These are phyloP conservation scores for Pteria penguin DNA, from an alignment of 2,888 invertebrate species.

Conservation along the genomic window DNA sequence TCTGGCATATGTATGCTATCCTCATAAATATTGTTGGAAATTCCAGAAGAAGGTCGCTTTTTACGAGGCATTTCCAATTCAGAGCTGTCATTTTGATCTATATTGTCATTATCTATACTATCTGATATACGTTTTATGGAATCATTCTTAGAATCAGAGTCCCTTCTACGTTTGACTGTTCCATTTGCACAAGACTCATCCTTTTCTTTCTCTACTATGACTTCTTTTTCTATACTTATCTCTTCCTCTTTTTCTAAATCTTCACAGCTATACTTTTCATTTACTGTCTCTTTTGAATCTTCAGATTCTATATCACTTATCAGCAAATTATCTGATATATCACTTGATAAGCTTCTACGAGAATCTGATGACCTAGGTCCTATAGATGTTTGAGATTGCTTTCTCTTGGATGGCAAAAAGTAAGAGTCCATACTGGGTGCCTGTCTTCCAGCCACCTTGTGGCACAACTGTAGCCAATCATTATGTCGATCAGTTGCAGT, in stretches of 20 bases:
- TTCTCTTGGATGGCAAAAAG: conserved; percentile 59
- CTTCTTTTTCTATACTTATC: conserved; percentile 64
- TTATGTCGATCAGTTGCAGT: conserved; percentile 91
- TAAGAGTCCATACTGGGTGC: conserved; percentile 63
- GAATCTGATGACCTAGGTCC: conserved; percentile 42
- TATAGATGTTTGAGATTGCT: conserved; percentile 35
- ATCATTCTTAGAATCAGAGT: conserved; percentile 41
- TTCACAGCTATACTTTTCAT: conserved; percentile 85
- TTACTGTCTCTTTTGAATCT: conserved; percentile 72
- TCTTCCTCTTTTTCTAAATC: conserved; percentile 78
- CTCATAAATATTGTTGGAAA: conserved; percentile 66
- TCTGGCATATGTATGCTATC: conserved; percentile 75
- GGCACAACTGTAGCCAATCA: conserved; percentile 88
- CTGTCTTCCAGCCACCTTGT: conserved; percentile 59
- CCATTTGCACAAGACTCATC: conserved; percentile 38
- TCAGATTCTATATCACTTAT: conserved; percentile 74
- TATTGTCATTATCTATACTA: conserved; percentile 14
- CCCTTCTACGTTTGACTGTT: conserved; percentile 53
- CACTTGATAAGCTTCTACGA: conserved; percentile 63
- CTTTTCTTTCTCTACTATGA: conserved; percentile 59
- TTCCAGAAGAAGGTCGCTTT: conserved; percentile 65
- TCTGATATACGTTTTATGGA: conserved; percentile 21
- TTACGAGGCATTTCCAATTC: conserved; percentile 59
- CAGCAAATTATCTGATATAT: conserved; percentile 60
- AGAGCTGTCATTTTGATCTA: conserved; percentile 14